Conservation (phyloP, 2,888 invertebrate species). For the Eupithecia subfuscata region DNA sequence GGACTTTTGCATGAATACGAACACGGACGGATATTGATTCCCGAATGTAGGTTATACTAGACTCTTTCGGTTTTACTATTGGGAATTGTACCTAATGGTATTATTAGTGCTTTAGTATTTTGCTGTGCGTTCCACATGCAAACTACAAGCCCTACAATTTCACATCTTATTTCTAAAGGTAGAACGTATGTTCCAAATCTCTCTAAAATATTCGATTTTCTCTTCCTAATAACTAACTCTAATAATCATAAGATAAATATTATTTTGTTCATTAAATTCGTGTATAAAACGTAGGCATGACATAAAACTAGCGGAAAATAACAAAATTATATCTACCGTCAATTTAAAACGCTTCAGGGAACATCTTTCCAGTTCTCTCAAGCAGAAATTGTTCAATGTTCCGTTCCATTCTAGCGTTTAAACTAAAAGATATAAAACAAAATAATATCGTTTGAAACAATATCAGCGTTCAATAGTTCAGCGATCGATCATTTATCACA, state of each 20-base stretch:
- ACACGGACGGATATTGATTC: conserved; percentile 28
- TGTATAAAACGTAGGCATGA: neutral
- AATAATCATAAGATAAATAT: neutral
- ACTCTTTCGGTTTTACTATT: conserved; percentile 17
- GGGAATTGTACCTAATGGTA: neutral
- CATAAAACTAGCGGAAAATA: neutral
- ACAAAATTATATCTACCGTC: neutral
- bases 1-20: conserved; percentile 42
- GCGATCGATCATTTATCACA: conserved; percentile 37
- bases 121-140: neutral
- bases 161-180: neutral
- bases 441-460: conserved; percentile 24
- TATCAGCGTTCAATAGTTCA: conserved; percentile 22
- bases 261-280: neutral
- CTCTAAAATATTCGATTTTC: neutral
- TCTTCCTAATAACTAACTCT: neutral
- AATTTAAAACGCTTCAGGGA: neutral
- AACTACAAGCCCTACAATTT: neutral
- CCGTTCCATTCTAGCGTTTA: neutral
- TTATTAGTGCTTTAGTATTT: neutral
- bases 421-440: neutral
- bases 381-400: neutral
- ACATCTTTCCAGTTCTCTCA: neutral
- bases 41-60: conserved; percentile 18
- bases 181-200: neutral